Base-by-base conservation (phyloP, 2,113 vertebrate genomes). In the Rutilus rutilus region DNA sequence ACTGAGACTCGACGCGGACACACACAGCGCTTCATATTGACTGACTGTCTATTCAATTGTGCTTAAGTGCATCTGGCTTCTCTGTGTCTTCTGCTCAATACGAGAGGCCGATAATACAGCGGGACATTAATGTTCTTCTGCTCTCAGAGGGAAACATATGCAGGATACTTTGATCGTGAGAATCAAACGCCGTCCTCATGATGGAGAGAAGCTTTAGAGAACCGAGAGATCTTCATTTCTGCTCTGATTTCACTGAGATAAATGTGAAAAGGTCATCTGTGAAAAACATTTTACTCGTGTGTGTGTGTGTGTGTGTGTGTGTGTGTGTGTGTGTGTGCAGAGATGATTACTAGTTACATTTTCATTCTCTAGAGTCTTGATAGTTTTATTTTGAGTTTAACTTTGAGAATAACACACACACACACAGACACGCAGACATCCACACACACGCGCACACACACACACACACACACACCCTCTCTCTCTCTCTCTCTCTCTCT, bases 1-100 rank as follows among this genome's bases (percentile, higher is more conserved):
- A 73, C 8, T 36, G 59, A 45, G 15, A 50, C 23, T 42, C 8
- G 21, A 76, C 47, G 7, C 50, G 75, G 21, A 25, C 75, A 60
- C 78, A 86, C 78, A 52, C 78, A 33, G 67, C 1, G 52, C 21
- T 82, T 75, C 59, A 15, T 75, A 86, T 88, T 15, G 79, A 86
- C 23, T 1, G 42, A 60, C 17, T 47, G 14, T 83, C 80, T 14
- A 2, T 52, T 86, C 79, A 52, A 60, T 80, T 67, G 54, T 25
- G 25, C 33, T 54, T 21, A 57, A 83, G 69, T n/a, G 57, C 74
- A 5, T 7, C 23, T 60, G 74, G 54, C 30, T 47, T 27, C 30
- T 60, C 36, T 6, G 39, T 67, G 25, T 21, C 54, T 62, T 59
- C 19, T 39, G 33, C 19, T 87, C 86, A 21, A 85, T 67, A 74